Conservation (phyloP, 2,888 invertebrate genomes). For the Latheticus oryzae region DNA sequence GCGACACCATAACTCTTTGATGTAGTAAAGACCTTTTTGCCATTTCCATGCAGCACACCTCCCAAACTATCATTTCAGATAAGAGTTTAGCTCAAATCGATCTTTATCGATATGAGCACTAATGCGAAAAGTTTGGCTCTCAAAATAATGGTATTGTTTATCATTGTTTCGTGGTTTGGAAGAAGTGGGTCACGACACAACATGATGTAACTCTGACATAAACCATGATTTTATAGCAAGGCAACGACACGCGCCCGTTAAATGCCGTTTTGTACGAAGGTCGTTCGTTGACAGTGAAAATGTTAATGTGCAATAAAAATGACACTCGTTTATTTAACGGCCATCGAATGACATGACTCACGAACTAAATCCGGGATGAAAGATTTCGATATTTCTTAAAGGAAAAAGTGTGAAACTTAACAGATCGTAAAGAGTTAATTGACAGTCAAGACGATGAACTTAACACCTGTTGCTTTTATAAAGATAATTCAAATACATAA, state of each 20-base stretch:
- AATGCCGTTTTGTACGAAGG: conserved; percentile 62
- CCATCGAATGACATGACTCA: conserved; percentile 9
- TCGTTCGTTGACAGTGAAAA: conserved; percentile 65
- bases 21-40: not conserved
- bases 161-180: conserved; percentile 30
- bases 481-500: too few species aligned
- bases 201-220: conserved; percentile 63
- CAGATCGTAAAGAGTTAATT: too few species aligned
- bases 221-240: conserved; percentile 65
- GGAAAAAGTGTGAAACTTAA: too few species aligned
- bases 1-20: conserved; percentile 30
- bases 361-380: not conserved
- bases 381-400: not conserved
- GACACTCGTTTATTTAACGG: conserved; percentile 39
- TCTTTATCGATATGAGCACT: conserved; percentile 11
- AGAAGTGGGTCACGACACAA: conserved; percentile 58
- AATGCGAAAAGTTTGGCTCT: conserved; percentile 17
- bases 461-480: conserved; percentile 10
- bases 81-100: conserved; percentile 6
- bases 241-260: conserved; percentile 62
- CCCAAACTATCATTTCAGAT: conserved; percentile 6
- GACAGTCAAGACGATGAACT: too few species aligned
- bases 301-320: conserved; percentile 57
- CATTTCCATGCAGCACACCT: conserved; percentile 18
- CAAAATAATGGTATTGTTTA: conserved; percentile 31